Percentiles rank a stretch among this genome's conserved stretches.
phyloP scores from a whole-genome alignment of 1,140 invertebrate genomes.

The Procambarus clarkii region DNA sequence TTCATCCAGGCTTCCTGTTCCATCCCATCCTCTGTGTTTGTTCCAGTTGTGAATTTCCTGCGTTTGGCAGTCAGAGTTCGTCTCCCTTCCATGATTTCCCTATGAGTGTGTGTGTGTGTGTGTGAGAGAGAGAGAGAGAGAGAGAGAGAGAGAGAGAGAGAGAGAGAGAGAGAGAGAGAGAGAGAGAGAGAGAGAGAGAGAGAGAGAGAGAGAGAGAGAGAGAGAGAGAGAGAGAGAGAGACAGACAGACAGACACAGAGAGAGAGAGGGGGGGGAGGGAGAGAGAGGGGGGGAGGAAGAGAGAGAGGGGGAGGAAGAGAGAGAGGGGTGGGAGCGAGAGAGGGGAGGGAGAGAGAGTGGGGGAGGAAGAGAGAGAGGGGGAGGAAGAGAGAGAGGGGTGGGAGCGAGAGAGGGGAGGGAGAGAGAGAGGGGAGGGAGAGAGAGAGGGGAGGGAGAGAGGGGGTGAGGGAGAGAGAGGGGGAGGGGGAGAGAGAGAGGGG shows the following conservation, averaged over 20 bases:
- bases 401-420: background rate
- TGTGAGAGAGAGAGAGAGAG: background rate
- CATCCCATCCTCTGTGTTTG: too few species aligned
- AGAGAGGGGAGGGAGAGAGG: background rate
- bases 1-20: too few species aligned
- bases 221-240: background rate
- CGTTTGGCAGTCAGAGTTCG: too few species aligned
- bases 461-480: background rate
- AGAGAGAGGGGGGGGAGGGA: background rate
- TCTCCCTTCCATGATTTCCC: too few species aligned
- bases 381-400: too few species aligned
- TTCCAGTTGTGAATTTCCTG: too few species aligned
- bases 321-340: too few species aligned
- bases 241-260: background rate
- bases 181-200: conserved; percentile 33
- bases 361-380: too few species aligned
- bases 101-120: too few species aligned
- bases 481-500: background rate
- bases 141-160: background rate
- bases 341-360: too few species aligned
- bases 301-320: background rate
- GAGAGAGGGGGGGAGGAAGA: background rate
- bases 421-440: background rate
- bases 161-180: conserved; percentile 6
- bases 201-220: conserved; percentile 27